These are phyloP conservation scores for Nothura maculosa DNA, from an alignment of 2,797 vertebrate species.

Conservation along the genomic window DNA sequence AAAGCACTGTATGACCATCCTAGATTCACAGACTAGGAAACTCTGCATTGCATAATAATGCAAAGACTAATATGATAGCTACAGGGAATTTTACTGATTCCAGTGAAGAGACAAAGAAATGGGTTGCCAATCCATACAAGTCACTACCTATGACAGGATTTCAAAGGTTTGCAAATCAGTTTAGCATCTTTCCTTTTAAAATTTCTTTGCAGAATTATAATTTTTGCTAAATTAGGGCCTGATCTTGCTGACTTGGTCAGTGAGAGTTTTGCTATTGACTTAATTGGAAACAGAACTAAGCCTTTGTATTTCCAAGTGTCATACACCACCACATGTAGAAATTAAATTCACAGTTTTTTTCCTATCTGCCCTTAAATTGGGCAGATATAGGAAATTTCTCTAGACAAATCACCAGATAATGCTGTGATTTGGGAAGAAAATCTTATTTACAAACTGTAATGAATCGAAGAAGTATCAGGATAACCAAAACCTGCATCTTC, in stretches of 20 bases:
- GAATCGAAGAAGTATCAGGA: not conserved
- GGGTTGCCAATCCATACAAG: not conserved
- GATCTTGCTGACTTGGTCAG: not conserved
- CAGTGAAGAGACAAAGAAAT: not conserved
- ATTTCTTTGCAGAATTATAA: slow-evolving; percentile 27
- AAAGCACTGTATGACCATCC: not conserved
- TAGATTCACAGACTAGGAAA: not conserved
- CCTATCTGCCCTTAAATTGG: not conserved
- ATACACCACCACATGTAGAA: not conserved
- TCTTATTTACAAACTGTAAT: not conserved
- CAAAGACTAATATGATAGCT: not conserved
- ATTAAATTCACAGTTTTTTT: not conserved
- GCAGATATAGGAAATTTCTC: too few relatives aligned
- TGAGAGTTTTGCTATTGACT: not conserved
- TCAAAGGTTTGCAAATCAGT: slow-evolving; percentile 35
- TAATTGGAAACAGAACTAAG: not conserved
- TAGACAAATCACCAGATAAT: not conserved
- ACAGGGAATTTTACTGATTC: not conserved
- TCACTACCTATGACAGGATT: not conserved
- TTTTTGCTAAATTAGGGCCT: slow-evolving; percentile 10
- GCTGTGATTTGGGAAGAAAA: not conserved
- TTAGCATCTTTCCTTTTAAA: slow-evolving; percentile 33
- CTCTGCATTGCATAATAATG: not conserved
- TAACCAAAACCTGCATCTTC: not conserved
- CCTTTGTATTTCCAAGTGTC: not conserved